Percentiles rank a stretch among this genome's conserved stretches.
These are phyloP conservation scores for Caenorhabditis sp. DNA, from an alignment of 2,888 invertebrate species.

Conservation along the genomic window DNA sequence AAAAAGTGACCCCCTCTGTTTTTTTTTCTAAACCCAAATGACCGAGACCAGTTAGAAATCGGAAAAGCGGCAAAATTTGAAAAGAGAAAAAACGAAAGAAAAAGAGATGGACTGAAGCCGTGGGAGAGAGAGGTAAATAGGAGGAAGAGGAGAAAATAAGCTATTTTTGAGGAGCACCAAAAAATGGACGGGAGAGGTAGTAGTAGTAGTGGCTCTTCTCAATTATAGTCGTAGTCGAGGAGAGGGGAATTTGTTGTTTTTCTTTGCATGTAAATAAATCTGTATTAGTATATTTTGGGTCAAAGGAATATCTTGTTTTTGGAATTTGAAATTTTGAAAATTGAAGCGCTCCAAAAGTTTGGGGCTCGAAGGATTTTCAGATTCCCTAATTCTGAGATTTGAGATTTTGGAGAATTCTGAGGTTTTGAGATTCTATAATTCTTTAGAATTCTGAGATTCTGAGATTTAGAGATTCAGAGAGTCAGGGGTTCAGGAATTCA, in stretches of 20 bases:
- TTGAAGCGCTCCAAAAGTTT: background rate
- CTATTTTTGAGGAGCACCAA: background rate
- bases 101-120: background rate
- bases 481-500: background rate
- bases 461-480: background rate
- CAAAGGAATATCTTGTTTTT: slow-evolving; percentile 10
- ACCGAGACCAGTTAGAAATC: slow-evolving; percentile 25
- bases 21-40: background rate
- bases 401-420: background rate
- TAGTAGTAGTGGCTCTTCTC: slow-evolving; percentile 18
- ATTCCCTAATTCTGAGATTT: background rate
- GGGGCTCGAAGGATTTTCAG: background rate
- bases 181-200: background rate
- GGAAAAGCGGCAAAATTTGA: slow-evolving; percentile 11
- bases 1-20: slow-evolving; percentile 13
- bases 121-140: slow-evolving; percentile 12
- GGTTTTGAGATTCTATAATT: too few species aligned
- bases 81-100: background rate
- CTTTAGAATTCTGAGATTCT: background rate
- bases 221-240: slow-evolving; percentile 19
- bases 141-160: background rate
- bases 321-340: background rate
- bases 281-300: too few species aligned
- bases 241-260: slow-evolving; percentile 1
- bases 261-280: too few species aligned